phyloP scores from a whole-genome alignment of 2,888 invertebrate genomes.

The Aromia moschata region DNA sequence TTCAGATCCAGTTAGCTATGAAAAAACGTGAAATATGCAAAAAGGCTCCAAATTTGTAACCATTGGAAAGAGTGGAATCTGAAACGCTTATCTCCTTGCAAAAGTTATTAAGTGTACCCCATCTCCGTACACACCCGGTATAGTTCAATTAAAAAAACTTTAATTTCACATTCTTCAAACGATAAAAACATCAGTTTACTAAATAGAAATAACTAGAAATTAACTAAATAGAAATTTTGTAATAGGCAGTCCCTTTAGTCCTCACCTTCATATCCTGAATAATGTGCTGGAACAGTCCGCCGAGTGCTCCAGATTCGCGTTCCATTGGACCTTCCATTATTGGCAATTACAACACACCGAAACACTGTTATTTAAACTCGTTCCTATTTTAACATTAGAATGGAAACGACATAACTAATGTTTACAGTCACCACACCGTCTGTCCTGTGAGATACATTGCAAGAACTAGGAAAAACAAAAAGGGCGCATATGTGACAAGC shows the following conservation, averaged over 20 bases:
- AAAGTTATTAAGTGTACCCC: too few relatives aligned
- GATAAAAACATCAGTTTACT: neutral
- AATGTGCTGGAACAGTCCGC: slow-evolving; percentile 94
- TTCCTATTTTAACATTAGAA: slow-evolving; percentile 23
- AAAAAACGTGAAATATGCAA: too few relatives aligned
- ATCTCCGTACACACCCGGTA: too few relatives aligned
- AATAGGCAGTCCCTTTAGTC: neutral
- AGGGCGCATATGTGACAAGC: slow-evolving; percentile 8
- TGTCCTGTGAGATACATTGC: slow-evolving; percentile 31
- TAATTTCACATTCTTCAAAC: neutral
- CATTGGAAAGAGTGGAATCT: too few relatives aligned
- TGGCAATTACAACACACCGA: slow-evolving; percentile 23
- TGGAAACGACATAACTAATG: slow-evolving; percentile 29
- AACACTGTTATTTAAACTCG: slow-evolving; percentile 21
- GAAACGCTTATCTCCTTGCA: too few relatives aligned
- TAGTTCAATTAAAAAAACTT: too few relatives aligned
- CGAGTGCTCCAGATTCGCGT: slow-evolving; percentile 89
- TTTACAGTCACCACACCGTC: slow-evolving; percentile 40
- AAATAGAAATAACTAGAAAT: neutral
- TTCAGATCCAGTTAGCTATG: too few relatives aligned
- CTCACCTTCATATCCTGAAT: slow-evolving; percentile 97
- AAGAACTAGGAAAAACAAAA: slow-evolving; percentile 5
- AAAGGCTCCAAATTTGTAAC: too few relatives aligned
- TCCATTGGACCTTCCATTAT: slow-evolving; percentile 77
- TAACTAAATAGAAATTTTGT: neutral